Conservation (phyloP, 1,140 invertebrate species). For the Drosophila nigrodunni region DNA sequence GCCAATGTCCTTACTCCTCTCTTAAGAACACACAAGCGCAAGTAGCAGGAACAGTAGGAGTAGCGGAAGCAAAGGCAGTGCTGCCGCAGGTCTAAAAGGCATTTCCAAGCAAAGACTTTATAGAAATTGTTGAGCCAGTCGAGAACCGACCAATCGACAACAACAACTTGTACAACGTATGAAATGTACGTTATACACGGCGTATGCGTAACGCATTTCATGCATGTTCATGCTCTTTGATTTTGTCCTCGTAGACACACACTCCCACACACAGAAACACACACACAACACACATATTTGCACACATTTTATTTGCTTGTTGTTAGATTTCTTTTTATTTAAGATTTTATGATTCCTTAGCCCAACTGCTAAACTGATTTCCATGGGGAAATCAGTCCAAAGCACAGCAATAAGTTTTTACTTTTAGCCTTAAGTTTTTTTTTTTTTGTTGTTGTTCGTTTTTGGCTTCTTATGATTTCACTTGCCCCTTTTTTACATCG, state of each 20-base stretch:
- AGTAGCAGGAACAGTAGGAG: slow-evolving; percentile 7
- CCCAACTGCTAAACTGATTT: slow-evolving; percentile 75
- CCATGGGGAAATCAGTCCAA: slow-evolving; percentile 71
- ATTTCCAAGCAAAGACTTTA: slow-evolving; percentile 45
- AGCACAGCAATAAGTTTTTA: slow-evolving; percentile 52
- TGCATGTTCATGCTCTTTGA: slow-evolving; percentile 33
- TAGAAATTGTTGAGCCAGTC: slow-evolving; percentile 65
- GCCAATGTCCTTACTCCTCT: slow-evolving; percentile 31
- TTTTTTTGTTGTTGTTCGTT: slow-evolving; percentile 23
- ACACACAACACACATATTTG: too few relatives aligned
- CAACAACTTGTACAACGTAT: slow-evolving; percentile 15
- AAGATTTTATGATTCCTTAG: slow-evolving; percentile 70
- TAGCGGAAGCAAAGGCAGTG: background rate
- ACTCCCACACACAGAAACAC: too few relatives aligned
- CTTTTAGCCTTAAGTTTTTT: slow-evolving; percentile 39
- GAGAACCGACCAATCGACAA: slow-evolving; percentile 17
- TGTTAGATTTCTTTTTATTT: slow-evolving; percentile 51
- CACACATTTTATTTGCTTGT: slow-evolving; percentile 9
- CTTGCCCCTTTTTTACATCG: slow-evolving; percentile 37
- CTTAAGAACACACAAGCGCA: slow-evolving; percentile 28
- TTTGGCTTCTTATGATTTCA: slow-evolving; percentile 48
- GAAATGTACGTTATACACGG: slow-evolving; percentile 54
- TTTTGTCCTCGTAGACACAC: slow-evolving; percentile 21
- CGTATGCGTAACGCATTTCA: slow-evolving; percentile 76
- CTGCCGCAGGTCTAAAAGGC: slow-evolving; percentile 27